phyloP scores from a whole-genome alignment of 2,797 vertebrate species.

The Tarsius wallacei region DNA sequence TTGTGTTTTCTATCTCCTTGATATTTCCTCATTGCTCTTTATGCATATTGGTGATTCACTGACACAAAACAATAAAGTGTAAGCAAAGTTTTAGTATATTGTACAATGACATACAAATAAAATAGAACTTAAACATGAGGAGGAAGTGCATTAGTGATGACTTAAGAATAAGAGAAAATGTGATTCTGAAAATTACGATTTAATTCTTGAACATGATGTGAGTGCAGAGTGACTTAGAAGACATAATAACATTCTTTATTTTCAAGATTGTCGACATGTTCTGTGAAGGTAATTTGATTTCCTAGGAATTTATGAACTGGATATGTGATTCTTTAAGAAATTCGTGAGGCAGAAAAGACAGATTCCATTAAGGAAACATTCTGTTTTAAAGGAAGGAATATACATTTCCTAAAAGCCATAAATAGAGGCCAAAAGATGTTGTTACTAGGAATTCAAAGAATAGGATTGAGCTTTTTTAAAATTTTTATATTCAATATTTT shows the following conservation, averaged over 20 bases:
- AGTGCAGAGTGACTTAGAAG: constrained; percentile 16
- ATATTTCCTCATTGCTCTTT: not conserved
- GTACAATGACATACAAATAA: constrained; percentile 38
- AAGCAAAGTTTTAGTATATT: constrained; percentile 34
- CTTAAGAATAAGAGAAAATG: constrained; percentile 35
- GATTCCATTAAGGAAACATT: constrained; percentile 26
- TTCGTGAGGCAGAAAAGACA: not conserved
- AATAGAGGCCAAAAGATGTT: not conserved
- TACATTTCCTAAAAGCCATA: constrained; percentile 25
- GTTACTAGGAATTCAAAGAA: not conserved
- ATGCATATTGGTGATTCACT: not conserved
- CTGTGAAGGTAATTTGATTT: constrained; percentile 66
- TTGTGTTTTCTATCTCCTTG: not conserved
- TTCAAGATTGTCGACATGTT: constrained; percentile 39
- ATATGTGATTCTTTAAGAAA: constrained; percentile 66
- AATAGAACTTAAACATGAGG: constrained; percentile 26
- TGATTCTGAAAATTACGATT: constrained; percentile 59
- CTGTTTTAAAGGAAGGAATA: constrained; percentile 32
- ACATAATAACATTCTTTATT: constrained; percentile 65
- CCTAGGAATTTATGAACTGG: constrained; percentile 35
- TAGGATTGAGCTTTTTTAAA: not conserved
- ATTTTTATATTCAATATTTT: no score
- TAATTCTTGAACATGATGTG: not conserved
- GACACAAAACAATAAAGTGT: not conserved
- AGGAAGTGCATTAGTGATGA: not conserved